Evolutionary conservation across 2,888 invertebrate genomes (phyloP), one percentile per base, ranked within the genome.

Genomic region (Pristionchus entomophagus): DNA sequence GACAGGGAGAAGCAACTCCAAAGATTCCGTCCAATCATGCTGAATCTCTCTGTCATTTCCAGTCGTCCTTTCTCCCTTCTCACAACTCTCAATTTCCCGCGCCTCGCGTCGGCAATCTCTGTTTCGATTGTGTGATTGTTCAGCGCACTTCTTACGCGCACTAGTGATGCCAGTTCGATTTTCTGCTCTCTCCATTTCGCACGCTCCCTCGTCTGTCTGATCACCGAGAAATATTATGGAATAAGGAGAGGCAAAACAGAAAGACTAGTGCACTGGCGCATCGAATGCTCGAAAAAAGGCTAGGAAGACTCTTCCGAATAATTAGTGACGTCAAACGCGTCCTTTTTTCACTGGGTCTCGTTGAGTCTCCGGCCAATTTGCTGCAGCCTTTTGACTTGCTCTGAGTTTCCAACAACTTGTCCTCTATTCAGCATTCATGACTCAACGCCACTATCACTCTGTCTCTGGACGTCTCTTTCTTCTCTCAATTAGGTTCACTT

Each of bases 401-500:
- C 45, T 22, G n/a, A 19, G 26, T 73, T 73, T n/a, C 62, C 29
- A 19, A 38, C 17, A 69, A 17, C 69, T 12, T 41, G 10, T 19
- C 35, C 29, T 29, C 10, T 32, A 5, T 35, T 73, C 38, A 26
- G 10, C 29, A 56, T 35, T 35, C 35, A 22, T 41, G 38, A 73
- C 73, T 77, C 77, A 26, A n/a, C n/a, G n/a, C n/a, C n/a, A n/a
- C 45, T 77, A 41, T 77, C 45, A 49, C 41, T 49, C 32, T 35
- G 29, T 17, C 62, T 35, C 65, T 35, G 32, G 38, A 35, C 29
- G 38, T 81, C 80, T 26, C 80, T 35, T n/a, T 38, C 22, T 59
- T 38, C 59, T 38, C 41, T 82, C 56, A 59, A 82, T 80, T 80
- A 80, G 78, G 78, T 80, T 80, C 78, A 80, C 78, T 82, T 59